Conservation (phyloP, 2,888 invertebrate species). For the Terebella lapidaria region DNA sequence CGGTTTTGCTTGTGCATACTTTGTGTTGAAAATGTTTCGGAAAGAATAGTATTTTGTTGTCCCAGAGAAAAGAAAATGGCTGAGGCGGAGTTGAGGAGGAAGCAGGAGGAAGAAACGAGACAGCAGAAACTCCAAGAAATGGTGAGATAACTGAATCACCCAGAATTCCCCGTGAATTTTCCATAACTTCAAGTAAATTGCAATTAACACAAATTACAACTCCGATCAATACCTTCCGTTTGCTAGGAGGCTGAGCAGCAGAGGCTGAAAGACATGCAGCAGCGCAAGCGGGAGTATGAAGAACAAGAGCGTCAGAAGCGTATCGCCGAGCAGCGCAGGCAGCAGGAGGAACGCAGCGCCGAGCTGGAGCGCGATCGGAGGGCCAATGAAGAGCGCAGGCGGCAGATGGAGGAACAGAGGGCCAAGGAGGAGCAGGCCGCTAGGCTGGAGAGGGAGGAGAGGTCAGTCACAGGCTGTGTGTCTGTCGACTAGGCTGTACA, state of each 20-base stretch:
- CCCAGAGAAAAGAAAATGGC: neutral
- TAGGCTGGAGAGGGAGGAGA: neutral
- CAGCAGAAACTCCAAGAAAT: neutral
- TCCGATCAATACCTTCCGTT: too few species aligned
- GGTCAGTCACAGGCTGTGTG: neutral
- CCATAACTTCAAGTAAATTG: too few species aligned
- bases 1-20: neutral
- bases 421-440: neutral
- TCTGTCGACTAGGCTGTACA: too few species aligned
- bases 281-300: neutral
- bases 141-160: too few species aligned
- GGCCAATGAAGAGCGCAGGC: neutral
- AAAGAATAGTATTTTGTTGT: too few species aligned
- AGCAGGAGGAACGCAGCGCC: neutral
- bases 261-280: neutral
- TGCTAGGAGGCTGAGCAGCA: neutral
- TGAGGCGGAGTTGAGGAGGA: neutral
- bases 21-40: neutral
- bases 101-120: slow-evolving; percentile 1
- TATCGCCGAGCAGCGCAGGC: neutral
- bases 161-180: too few species aligned
- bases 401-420: neutral
- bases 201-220: too few species aligned
- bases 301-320: neutral
- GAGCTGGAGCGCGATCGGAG: neutral